phyloP scores from a whole-genome alignment of 1,140 invertebrate species.

The Rhopalosiphum padi region DNA sequence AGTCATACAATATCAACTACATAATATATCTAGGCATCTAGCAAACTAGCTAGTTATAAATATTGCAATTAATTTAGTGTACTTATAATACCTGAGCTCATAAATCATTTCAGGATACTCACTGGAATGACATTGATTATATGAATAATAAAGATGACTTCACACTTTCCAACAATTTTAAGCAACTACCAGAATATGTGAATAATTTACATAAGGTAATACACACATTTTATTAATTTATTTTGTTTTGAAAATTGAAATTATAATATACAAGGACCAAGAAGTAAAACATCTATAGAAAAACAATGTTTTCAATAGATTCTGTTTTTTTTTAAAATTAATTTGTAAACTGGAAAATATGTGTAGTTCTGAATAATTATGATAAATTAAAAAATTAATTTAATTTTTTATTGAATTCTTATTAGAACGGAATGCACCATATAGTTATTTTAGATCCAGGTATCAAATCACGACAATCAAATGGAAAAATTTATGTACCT shows the following conservation, averaged over 20 bases:
- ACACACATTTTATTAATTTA: background rate
- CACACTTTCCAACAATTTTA: conserved; percentile 16
- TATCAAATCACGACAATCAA: conserved; percentile 70
- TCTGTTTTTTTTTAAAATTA: too few species aligned
- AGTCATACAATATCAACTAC: too few species aligned
- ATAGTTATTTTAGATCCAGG: conserved; percentile 79
- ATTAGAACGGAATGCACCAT: conserved; percentile 75
- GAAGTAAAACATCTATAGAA: too few species aligned
- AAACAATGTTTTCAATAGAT: too few species aligned
- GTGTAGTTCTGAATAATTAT: too few species aligned
- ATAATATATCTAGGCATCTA: too few species aligned
- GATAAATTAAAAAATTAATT: background rate
- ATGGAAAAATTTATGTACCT: conserved; percentile 72
- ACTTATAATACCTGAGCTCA: background rate
- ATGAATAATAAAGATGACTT: conserved; percentile 27
- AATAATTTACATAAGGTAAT: conserved; percentile 19
- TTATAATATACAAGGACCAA: background rate
- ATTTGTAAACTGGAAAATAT: too few species aligned
- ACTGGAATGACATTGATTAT: conserved; percentile 44
- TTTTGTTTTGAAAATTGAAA: background rate
- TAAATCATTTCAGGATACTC: conserved; percentile 23
- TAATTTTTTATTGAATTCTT: background rate
- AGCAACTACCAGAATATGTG: conserved; percentile 15
- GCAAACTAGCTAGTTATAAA: too few species aligned
- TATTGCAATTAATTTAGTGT: too few species aligned